Evolutionary conservation across 2,113 vertebrate genomes (phyloP).

Genomic region (Odontesthes bonariensis): DNA sequence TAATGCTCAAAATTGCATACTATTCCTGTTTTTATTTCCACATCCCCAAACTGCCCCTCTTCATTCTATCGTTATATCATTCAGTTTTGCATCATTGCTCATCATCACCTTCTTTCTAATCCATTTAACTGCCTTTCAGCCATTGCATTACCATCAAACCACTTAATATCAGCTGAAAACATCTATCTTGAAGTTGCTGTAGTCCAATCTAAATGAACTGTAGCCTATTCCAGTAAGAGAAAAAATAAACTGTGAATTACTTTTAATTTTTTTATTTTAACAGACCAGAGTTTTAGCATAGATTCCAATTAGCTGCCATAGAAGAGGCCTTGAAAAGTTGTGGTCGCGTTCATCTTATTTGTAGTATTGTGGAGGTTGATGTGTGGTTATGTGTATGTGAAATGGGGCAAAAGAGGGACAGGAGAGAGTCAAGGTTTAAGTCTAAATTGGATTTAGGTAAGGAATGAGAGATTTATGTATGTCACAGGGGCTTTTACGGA

Average conservation of each 20-base stretch:
- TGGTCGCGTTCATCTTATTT: conserved; percentile 33
- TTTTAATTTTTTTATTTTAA: conserved; percentile 19
- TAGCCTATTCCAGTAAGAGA: conserved; percentile 16
- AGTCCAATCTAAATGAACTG: not conserved
- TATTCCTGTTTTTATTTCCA: conserved; percentile 17
- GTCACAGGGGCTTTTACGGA: conserved; percentile 42
- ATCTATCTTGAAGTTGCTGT: not conserved
- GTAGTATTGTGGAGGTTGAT: conserved; percentile 46
- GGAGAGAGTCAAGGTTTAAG: conserved; percentile 3
- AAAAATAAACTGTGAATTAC: not conserved
- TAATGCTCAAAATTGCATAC: not conserved
- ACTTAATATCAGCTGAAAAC: conserved; percentile 2
- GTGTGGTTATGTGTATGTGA: conserved; percentile 62
- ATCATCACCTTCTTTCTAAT: conserved; percentile 13
- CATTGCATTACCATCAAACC: not conserved
- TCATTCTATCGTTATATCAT: not conserved
- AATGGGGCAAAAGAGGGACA: conserved; percentile 33
- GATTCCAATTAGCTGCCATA: conserved; percentile 40
- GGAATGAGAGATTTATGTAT: conserved; percentile 25
- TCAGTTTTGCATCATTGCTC: not conserved
- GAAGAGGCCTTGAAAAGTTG: conserved; percentile 53
- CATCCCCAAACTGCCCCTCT: conserved; percentile 29
- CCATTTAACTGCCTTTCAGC: not conserved
- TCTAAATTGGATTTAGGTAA: conserved; percentile 22
- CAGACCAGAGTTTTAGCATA: conserved; percentile 26